Evolutionary conservation across 2,113 vertebrate species (phyloP), one percentile per base, ranked within the genome.

Genomic region (Maccullochella peelii): DNA sequence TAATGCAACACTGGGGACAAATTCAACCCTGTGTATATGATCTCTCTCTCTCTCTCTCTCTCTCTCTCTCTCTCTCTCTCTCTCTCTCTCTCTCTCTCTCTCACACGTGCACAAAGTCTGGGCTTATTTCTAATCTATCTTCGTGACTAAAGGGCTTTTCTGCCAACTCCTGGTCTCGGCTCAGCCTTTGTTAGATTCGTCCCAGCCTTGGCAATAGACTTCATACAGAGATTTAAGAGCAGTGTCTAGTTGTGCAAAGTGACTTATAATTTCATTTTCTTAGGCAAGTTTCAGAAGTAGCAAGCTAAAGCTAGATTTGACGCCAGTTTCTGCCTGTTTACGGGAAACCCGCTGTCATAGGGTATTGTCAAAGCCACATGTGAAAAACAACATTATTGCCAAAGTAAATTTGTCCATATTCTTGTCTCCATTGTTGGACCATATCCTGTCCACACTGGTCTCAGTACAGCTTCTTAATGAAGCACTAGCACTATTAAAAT

Each of bases 1-100:
- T 95, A 96, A 95, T 93, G 94, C 93, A 91, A 92, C 92, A 88
- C 81, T 83, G 80, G 6, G 66, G 50, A 75, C 87, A 94, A 90
- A 95, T 96, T 95, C 95, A 94, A 95, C 91, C 93, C 94, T 94
- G 20, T 66, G 52, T 62, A 21, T 33, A 65, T 69, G 59, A 49
- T 52, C 27, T 14, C 30, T 33, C 63, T 68, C 25, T 38, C 55
- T 33, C 58, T 59, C 73, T 6, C 61, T 23, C 33, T 36, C 61
- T n/a, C 15, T 16, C 47, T 16, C 47, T 18, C 18, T 38, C 36
- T 38, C 36, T 33, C 30, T 33, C 30, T 2, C 5, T 42, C 42
- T 10, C 40, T 2, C 49, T 9, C 52, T 10, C 21, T 1, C 42
- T 3, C 55, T 2, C 40, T 1, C 21, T 1, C 42, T 3, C 55